These are phyloP conservation scores for Ceyx melanurus DNA, from an alignment of 2,113 vertebrate genomes.

Conservation along the genomic window DNA sequence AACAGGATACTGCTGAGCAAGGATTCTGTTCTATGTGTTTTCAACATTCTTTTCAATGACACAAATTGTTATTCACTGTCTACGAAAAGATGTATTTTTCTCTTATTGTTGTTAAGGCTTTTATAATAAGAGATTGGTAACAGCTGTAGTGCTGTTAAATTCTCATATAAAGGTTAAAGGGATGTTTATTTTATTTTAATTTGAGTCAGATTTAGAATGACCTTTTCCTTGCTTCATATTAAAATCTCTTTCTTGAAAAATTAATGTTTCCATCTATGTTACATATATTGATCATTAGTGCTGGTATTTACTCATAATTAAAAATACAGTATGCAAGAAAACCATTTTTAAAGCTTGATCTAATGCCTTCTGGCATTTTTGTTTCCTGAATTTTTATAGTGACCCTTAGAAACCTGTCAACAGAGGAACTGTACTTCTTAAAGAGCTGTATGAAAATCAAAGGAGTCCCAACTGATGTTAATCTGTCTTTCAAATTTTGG, in stretches of 20 bases:
- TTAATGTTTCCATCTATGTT: background rate
- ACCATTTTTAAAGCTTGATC: background rate
- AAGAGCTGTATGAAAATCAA: background rate
- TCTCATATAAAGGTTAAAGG: background rate
- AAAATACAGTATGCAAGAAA: background rate
- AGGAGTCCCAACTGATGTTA: background rate
- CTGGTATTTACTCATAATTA: slow-evolving; percentile 22
- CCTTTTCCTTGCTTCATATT: slow-evolving; percentile 20
- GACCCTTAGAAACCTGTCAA: background rate
- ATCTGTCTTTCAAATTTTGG: background rate
- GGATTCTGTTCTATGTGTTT: background rate
- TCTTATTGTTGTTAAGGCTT: background rate
- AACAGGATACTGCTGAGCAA: background rate
- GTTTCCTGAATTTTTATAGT: background rate
- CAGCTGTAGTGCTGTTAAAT: background rate
- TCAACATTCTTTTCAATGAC: background rate
- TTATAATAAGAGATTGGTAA: background rate
- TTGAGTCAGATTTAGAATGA: slow-evolving; percentile 7
- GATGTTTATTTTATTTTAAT: background rate
- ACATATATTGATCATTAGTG: slow-evolving; percentile 21
- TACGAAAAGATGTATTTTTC: background rate
- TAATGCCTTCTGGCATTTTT: background rate
- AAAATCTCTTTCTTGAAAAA: slow-evolving; percentile 1
- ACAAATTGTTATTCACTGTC: background rate
- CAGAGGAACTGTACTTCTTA: background rate